A percentile compares a stretch with the other conserved stretches of the same genome.
These are phyloP conservation scores for Arctocebus calabarensis DNA, from an alignment of 2,797 vertebrate genomes.

Conservation along the genomic window DNA sequence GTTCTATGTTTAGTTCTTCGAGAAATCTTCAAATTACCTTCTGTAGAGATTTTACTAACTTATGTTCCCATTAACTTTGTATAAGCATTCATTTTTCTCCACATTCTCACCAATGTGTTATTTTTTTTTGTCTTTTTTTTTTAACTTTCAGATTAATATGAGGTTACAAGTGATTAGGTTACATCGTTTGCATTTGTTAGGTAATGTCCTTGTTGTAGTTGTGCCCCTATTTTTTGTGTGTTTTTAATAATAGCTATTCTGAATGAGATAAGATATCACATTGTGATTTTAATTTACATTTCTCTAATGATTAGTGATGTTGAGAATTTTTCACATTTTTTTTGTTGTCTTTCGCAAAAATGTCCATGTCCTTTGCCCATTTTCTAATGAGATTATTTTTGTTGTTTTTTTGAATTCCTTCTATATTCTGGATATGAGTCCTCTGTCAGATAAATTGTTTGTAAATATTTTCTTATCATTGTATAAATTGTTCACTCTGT, in stretches of 20 bases:
- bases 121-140: not conserved
- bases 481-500: not conserved
- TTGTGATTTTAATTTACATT: not conserved
- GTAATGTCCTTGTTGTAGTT: no score
- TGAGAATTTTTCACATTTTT: not conserved
- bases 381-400: no score
- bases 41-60: not conserved
- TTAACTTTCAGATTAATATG: no score
- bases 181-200: no score
- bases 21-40: not conserved
- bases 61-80: not conserved
- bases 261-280: not conserved
- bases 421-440: no score
- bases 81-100: not conserved
- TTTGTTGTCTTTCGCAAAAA: not conserved
- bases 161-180: no score
- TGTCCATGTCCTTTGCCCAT: no score
- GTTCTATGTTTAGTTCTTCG: not conserved
- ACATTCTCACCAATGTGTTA: not conserved
- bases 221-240: no score
- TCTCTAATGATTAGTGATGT: not conserved
- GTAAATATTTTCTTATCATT: no score
- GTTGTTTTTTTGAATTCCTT: no score
- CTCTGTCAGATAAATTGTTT: no score
- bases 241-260: not conserved